phyloP scores from a whole-genome alignment of 2,113 vertebrate species.

The Podarcis muralis region DNA sequence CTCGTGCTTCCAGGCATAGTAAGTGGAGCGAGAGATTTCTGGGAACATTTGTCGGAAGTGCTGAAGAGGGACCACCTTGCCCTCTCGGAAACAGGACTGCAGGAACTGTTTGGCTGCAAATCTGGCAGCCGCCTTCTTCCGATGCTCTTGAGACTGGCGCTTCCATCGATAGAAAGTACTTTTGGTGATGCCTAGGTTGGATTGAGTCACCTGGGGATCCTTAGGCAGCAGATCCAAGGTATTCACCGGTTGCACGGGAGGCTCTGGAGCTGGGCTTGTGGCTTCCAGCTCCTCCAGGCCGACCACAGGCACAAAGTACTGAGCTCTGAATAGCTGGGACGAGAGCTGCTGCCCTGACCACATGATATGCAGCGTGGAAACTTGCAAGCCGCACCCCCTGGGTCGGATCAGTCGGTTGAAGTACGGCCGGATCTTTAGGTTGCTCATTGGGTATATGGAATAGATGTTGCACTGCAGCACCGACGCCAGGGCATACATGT shows the following conservation, averaged over 20 bases:
- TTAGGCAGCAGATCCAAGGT: constrained; percentile 79
- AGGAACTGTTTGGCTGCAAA: constrained; percentile 95
- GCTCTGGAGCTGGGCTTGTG: constrained; percentile 40
- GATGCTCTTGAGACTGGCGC: constrained; percentile 88
- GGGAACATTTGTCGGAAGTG: constrained; percentile 92
- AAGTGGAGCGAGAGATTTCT: constrained; percentile 92
- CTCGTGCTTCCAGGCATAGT: constrained; percentile 97
- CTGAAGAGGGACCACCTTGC: constrained; percentile 87
- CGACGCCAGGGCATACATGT: constrained; percentile 90
- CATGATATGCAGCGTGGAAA: constrained; percentile 89
- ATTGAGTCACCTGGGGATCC: constrained; percentile 84
- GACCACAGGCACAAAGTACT: constrained; percentile 89
- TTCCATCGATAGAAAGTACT: constrained; percentile 96
- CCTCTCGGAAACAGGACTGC: constrained; percentile 86
- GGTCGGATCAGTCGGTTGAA: constrained; percentile 92
- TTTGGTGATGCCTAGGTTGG: constrained; percentile 88
- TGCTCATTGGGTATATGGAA: constrained; percentile 96
- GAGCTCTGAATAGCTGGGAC: constrained; percentile 83
- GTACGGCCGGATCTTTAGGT: constrained; percentile 93
- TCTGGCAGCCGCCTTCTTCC: constrained; percentile 86
- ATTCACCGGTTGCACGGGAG: constrained; percentile 69
- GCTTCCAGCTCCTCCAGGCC: constrained; percentile 79
- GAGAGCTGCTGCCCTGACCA: constrained; percentile 89
- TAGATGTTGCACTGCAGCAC: constrained; percentile 91
- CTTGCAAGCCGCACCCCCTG: constrained; percentile 73